phyloP scores from a whole-genome alignment of 2,888 invertebrate species.

The Elaeidobius kamerunicus region DNA sequence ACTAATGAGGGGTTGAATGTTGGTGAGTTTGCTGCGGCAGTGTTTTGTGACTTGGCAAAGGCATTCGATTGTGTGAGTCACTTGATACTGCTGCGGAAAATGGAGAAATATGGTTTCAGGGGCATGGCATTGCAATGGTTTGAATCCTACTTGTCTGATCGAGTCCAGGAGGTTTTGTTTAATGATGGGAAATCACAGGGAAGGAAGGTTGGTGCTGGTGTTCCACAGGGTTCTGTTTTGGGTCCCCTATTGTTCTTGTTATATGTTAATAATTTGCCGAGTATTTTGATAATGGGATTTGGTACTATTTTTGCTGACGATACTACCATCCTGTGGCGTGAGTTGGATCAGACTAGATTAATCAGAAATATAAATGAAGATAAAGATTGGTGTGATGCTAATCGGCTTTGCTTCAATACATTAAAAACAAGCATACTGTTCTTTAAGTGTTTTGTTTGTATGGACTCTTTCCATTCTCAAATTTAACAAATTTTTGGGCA shows the following conservation, averaged over 20 bases:
- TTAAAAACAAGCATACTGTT: neutral
- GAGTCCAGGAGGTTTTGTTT: neutral
- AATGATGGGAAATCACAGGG: neutral
- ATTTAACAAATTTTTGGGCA: neutral
- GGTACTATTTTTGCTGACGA: neutral
- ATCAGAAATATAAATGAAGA: neutral
- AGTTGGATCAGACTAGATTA: neutral
- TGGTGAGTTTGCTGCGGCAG: slow-evolving; percentile 1
- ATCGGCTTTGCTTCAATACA: neutral
- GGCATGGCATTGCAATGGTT: neutral
- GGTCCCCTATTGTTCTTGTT: neutral
- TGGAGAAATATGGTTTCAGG: slow-evolving; percentile 1
- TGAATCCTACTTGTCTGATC: neutral
- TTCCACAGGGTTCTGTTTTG: neutral
- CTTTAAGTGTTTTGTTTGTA: neutral
- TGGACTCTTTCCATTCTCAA: neutral
- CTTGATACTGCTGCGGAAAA: neutral
- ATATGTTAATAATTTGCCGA: neutral
- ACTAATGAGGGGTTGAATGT: neutral
- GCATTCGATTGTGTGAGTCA: slow-evolving; percentile 9
- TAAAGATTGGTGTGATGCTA: neutral
- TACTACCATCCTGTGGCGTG: neutral
- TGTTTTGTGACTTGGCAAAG: slow-evolving; percentile 5
- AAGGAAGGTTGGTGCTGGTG: neutral
- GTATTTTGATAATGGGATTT: neutral